phyloP scores from a whole-genome alignment of 1,140 invertebrate species.

The Heliconius hewitsoni region DNA sequence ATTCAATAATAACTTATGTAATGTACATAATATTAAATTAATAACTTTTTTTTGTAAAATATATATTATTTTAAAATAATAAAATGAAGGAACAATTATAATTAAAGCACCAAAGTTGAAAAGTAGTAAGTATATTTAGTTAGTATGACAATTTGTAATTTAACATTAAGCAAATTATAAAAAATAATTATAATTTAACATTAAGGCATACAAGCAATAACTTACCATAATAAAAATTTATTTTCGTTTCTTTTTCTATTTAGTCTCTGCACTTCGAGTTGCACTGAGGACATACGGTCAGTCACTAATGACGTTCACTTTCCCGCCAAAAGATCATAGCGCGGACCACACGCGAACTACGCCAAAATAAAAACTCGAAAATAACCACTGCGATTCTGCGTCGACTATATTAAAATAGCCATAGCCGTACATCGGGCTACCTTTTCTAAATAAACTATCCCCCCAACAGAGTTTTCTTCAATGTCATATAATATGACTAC shows the following conservation, averaged over 20 bases:
- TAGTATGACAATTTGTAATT: not conserved
- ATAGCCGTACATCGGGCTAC: conserved; percentile 48
- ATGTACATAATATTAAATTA: no score
- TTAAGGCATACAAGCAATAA: conserved; percentile 14
- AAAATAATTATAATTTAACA: not conserved
- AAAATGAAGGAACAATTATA: no score
- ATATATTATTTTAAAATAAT: no score
- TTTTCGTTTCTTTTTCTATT: not conserved
- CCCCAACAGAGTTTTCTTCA: conserved; percentile 45
- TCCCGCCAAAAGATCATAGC: conserved; percentile 73
- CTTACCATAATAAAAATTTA: conserved; percentile 40
- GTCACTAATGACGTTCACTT: conserved; percentile 66
- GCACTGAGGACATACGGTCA: conserved; percentile 48
- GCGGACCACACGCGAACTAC: conserved; percentile 77
- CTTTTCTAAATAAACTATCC: conserved; percentile 44
- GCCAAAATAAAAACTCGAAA: conserved; percentile 78
- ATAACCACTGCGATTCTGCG: conserved; percentile 73
- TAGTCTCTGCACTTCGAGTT: conserved; percentile 13
- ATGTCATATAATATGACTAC: not conserved
- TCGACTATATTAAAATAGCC: conserved; percentile 74
- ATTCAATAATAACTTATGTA: not conserved
- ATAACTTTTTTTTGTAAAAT: no score
- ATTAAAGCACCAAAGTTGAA: no score
- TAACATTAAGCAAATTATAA: not conserved
- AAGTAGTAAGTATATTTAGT: not conserved